These are phyloP conservation scores for Nomada ferruginata DNA, from an alignment of 2,888 invertebrate genomes.

Conservation along the genomic window DNA sequence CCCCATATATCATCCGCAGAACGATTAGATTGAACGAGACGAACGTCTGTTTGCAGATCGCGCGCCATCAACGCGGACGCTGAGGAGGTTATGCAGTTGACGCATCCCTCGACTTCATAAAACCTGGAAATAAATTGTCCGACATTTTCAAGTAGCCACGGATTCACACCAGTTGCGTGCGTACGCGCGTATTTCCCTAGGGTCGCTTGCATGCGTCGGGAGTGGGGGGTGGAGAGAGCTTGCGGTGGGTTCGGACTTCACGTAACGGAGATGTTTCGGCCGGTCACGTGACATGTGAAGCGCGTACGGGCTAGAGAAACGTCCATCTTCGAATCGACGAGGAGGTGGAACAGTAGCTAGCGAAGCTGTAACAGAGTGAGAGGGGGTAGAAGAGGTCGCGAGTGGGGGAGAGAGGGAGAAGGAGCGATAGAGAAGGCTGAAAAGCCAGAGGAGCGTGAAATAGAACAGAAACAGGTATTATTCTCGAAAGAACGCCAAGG, in stretches of 20 bases:
- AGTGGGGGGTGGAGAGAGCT: neutral
- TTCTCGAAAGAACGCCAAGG: neutral
- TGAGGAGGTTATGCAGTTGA: constrained; percentile 45
- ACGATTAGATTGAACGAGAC: neutral
- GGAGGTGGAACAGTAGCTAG: neutral
- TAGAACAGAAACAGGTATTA: neutral
- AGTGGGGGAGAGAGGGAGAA: neutral
- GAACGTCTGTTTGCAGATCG: constrained; percentile 32
- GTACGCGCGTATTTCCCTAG: neutral
- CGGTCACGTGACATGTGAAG: constrained; percentile 30
- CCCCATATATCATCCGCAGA: neutral
- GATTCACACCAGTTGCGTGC: constrained; percentile 6
- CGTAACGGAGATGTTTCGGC: constrained; percentile 18
- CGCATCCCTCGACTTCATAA: constrained; percentile 19
- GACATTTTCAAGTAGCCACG: neutral
- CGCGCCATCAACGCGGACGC: constrained; percentile 10
- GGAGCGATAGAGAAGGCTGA: neutral
- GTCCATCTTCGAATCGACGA: constrained; percentile 1
- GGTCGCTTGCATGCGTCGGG: constrained; percentile 20
- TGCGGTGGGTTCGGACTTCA: constrained; percentile 6
- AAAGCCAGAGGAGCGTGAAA: neutral
- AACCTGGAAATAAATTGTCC: neutral
- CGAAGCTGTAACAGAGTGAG: neutral
- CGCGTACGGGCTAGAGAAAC: constrained; percentile 3
- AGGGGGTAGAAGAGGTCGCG: neutral